Evolutionary conservation across 2,888 invertebrate genomes (phyloP), one percentile per base, ranked within the genome.

Genomic region (Polydrusus tereticollis): DNA sequence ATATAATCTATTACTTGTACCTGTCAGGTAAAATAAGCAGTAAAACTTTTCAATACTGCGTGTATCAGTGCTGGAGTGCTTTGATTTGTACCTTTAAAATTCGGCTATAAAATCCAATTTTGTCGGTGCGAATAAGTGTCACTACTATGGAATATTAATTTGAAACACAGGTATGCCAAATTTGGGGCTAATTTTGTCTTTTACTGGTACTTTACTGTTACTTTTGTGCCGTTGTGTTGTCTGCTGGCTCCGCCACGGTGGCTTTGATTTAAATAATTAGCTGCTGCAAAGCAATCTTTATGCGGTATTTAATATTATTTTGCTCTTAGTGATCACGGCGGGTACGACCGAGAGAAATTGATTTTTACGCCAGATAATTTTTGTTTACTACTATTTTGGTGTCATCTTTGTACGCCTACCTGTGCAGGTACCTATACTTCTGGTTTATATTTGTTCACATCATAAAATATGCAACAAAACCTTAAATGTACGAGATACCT

Each of bases 211-310:
- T 77, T 78, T 79, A 79, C 80, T 80, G 77, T 78, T 78, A 77
- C 78, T 79, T 79, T 77, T 78, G 77, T 80, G 78, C 75, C 78
- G 79, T 78, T 75, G 75, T 63, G 23, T 47, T 18, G 52, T 75
- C 75, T 76, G 80, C 78, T 75, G 76, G 79, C 78, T 80, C 79
- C 81, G 83, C 83, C 83, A 83, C 82, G 78, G 81, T 82, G 83
- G 83, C 82, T 82, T 78, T 78, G 75, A 74, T 74, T 72, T 78
- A 70, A 69, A 69, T 62, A 70, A 64, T 66, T 62, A 57, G 33
- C 21, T 69, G 33, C 21, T 69, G 55, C 38, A 58, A 33, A 65
- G 43, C 60, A 60, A 55, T 55, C 29, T 55, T 16, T 55, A 55
- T 18, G 29, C 16, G 18, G 52, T 29, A 50, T 55, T 55, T 55